These are phyloP conservation scores for Merodon equestris DNA, from an alignment of 2,888 invertebrate genomes.

Conservation along the genomic window DNA sequence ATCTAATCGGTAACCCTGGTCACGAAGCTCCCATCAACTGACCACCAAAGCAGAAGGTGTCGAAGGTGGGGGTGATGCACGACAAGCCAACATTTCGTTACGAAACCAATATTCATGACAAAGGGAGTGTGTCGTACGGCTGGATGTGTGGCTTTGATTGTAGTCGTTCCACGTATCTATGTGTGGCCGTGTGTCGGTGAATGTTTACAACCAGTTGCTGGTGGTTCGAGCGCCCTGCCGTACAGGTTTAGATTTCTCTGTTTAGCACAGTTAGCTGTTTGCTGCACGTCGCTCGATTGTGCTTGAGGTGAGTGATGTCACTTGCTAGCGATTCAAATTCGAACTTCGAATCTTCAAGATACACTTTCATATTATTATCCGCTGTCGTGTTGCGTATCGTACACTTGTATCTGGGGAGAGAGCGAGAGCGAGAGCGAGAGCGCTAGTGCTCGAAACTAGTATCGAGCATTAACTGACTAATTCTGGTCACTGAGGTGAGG, in stretches of 20 bases:
- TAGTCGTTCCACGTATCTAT: conserved; percentile 48
- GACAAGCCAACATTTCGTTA: conserved; percentile 53
- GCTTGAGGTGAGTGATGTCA: conserved; percentile 66
- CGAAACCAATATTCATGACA: conserved; percentile 48
- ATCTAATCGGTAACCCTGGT: conserved; percentile 56
- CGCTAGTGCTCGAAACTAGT: conserved; percentile 9
- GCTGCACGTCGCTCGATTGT: conserved; percentile 42
- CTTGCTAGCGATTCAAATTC: conserved; percentile 56
- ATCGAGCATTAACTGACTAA: conserved; percentile 28
- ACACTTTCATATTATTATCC: conserved; percentile 17
- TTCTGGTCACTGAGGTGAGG: conserved; percentile 65
- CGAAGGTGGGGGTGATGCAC: conserved; percentile 2
- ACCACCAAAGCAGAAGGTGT: conserved; percentile 24
- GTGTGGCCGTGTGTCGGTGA: conserved; percentile 10
- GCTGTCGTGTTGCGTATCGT: too few species aligned
- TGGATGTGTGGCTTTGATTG: conserved; percentile 50
- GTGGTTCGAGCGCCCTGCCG: background rate
- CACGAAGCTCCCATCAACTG: conserved; percentile 56
- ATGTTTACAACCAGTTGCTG: conserved; percentile 44
- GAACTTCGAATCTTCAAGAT: conserved; percentile 59
- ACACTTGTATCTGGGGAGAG: too few species aligned
- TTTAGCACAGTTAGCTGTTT: conserved; percentile 45
- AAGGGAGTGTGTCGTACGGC: conserved; percentile 23
- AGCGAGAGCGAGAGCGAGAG: conserved; percentile 13
- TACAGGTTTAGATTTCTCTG: conserved; percentile 37